These are phyloP conservation scores for Argya squamiceps DNA, from an alignment of 2,797 vertebrate genomes.

Conservation along the genomic window DNA sequence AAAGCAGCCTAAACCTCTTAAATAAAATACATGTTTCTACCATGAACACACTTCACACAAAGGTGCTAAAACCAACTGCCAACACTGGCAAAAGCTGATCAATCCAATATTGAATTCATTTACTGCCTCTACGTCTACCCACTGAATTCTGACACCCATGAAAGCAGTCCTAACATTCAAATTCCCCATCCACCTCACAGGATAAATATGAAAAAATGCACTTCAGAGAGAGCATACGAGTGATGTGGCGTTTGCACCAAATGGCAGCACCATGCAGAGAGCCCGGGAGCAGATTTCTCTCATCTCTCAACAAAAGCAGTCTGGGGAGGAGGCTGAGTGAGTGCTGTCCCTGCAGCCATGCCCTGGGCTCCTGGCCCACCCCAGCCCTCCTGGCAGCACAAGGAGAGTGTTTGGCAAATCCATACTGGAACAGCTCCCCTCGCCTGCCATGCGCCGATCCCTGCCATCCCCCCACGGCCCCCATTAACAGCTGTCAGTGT, in stretches of 20 bases:
- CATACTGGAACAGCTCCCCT: not conserved
- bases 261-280: not conserved
- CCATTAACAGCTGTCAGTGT: not conserved
- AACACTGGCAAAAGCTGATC: not conserved
- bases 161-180: not conserved
- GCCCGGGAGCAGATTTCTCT: not conserved
- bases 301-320: not conserved
- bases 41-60: not conserved
- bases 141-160: not conserved
- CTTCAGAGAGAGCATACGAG: not conserved
- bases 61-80: not conserved
- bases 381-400: not conserved
- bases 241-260: not conserved
- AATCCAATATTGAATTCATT: not conserved
- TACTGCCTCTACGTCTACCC: not conserved
- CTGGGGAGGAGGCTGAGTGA: fast-evolving
- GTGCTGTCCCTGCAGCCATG: not conserved
- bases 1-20: not conserved
- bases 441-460: not conserved
- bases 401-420: not conserved
- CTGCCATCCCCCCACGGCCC: fast-evolving
- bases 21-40: not conserved
- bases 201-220: not conserved
- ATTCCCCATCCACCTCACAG: not conserved
- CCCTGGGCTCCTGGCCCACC: not conserved